Evolutionary conservation across 2,797 vertebrate genomes (phyloP).

Genomic region (Amphiprion clarkii): DNA sequence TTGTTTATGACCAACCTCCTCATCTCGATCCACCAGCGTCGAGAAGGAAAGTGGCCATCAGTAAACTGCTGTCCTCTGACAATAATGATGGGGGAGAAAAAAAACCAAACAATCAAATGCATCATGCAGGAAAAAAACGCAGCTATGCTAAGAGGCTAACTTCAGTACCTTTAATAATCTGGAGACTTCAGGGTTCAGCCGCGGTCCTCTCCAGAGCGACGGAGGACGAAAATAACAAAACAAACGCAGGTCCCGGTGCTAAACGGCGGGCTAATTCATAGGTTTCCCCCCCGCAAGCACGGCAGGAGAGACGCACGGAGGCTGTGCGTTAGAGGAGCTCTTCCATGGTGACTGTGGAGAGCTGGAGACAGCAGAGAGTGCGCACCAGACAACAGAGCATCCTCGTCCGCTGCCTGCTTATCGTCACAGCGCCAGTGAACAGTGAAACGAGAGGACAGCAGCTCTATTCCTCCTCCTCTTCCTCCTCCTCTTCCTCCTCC

Average conservation of each 20-base stretch:
- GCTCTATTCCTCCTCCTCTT: slow-evolving; percentile 54
- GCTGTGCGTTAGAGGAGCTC: slow-evolving; percentile 75
- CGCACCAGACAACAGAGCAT: slow-evolving; percentile 80
- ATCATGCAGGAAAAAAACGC: slow-evolving; percentile 35
- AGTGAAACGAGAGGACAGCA: slow-evolving; percentile 68
- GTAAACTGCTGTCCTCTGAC: slow-evolving; percentile 50
- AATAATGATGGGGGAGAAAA: slow-evolving; percentile 7
- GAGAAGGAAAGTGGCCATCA: slow-evolving; percentile 62
- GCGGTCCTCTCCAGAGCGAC: slow-evolving; percentile 67
- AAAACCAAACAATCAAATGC: slow-evolving; percentile 8
- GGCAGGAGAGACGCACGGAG: slow-evolving; percentile 62
- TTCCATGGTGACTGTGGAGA: slow-evolving; percentile 75
- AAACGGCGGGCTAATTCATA: slow-evolving; percentile 66
- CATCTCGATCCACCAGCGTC: slow-evolving; percentile 30
- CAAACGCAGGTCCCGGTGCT: slow-evolving; percentile 64
- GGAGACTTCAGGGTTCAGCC: slow-evolving; percentile 75
- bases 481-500: slow-evolving; percentile 5
- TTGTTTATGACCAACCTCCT: slow-evolving; percentile 20
- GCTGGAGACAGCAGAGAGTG: slow-evolving; percentile 76
- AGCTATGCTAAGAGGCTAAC: slow-evolving; percentile 81
- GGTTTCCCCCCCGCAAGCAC: slow-evolving; percentile 22
- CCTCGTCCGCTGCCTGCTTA: slow-evolving; percentile 77
- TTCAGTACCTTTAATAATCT: slow-evolving; percentile 75
- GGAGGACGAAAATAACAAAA: slow-evolving; percentile 30
- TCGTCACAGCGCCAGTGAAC: slow-evolving; percentile 81